phyloP scores from a whole-genome alignment of 2,888 invertebrate genomes.

The Tuberolachnus salignus region DNA sequence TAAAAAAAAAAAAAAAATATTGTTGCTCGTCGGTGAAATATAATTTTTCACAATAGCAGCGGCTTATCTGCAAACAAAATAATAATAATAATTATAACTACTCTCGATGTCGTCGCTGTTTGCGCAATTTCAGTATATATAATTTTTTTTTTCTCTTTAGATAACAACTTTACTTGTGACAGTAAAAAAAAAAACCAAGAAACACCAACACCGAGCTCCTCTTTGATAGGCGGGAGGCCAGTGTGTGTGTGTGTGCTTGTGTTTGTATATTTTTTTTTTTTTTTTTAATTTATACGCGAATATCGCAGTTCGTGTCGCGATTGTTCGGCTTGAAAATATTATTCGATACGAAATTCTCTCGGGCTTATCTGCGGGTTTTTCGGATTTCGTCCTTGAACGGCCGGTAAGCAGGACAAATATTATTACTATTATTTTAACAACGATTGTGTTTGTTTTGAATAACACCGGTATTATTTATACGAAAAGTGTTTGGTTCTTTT shows the following conservation, averaged over 20 bases:
- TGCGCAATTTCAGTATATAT: slow-evolving; percentile 42
- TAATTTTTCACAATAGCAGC: slow-evolving; percentile 43
- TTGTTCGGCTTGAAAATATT: too few relatives aligned
- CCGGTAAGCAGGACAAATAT: not conserved
- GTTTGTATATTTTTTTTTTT: too few relatives aligned
- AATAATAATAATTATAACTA: slow-evolving; percentile 10
- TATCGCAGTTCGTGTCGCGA: not conserved
- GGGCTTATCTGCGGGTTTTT: slow-evolving; percentile 20
- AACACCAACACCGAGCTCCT: not conserved
- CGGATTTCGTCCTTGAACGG: slow-evolving; percentile 38
- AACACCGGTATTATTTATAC: not conserved
- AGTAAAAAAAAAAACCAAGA: slow-evolving; percentile 28
- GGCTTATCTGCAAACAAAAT: slow-evolving; percentile 44
- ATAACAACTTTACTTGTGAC: slow-evolving; percentile 19
- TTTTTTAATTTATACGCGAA: too few relatives aligned
- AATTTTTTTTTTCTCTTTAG: slow-evolving; percentile 16
- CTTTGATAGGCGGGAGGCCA: not conserved
- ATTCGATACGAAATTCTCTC: too few relatives aligned
- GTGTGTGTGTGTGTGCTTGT: too few relatives aligned
- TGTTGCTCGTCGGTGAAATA: slow-evolving; percentile 24
- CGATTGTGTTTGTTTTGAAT: not conserved
- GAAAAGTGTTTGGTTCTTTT: slow-evolving; percentile 14
- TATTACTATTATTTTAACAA: not conserved
- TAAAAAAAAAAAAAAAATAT: too few relatives aligned
- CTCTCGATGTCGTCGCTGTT: slow-evolving; percentile 34